Base-by-base conservation (phyloP, 2,888 invertebrate genomes). In the Clepsis dumicolana region DNA sequence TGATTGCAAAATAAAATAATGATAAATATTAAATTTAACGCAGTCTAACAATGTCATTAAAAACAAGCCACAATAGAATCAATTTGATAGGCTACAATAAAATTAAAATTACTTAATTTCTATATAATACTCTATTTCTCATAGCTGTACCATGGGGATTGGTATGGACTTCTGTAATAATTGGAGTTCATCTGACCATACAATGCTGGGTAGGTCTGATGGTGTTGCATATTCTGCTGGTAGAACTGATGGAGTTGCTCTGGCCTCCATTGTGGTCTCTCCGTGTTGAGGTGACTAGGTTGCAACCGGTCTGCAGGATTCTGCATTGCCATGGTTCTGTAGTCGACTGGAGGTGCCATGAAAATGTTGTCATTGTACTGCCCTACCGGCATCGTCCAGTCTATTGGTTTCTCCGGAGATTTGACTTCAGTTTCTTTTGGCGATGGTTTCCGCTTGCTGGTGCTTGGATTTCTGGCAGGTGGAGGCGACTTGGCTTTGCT, bases 301-400 rank as follows among this genome's bases (percentile, higher is more conserved):
- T 83, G 75, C 2, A 67, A 57, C 21, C 67, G 48, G 0, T 63
- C 67, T 0, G 35, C 56, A 21, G 67, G 27, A 41, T 62, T 67
- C 56, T 67, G 67, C 52, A 59, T 29, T 0, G 21, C 16, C 4
- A 48, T 16, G 10, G 82, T 87, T 65, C 89, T 78, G 66, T 83
- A 90, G 70, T 91, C 90, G 65, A 89, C 66, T 0, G 91, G 89
- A 0, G 80, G 71, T 12, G 85, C 86, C 18, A 91, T 48, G 73
- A 93, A 90, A 65, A 93, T 92, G 27, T 74, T 84, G 59, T 93
- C 93, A 53, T 89, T 93, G 65, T 93, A 93, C 60, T 93, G 93
- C 0, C 91, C 90, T 0, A 89, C 71, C 0, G 93, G 93, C 71
- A 84, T 71, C 0, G 82, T 75, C 74, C 82, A 84, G 1, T 84